Evolutionary conservation across 2,888 invertebrate genomes (phyloP).

Genomic region (Eristalis arbustorum): DNA sequence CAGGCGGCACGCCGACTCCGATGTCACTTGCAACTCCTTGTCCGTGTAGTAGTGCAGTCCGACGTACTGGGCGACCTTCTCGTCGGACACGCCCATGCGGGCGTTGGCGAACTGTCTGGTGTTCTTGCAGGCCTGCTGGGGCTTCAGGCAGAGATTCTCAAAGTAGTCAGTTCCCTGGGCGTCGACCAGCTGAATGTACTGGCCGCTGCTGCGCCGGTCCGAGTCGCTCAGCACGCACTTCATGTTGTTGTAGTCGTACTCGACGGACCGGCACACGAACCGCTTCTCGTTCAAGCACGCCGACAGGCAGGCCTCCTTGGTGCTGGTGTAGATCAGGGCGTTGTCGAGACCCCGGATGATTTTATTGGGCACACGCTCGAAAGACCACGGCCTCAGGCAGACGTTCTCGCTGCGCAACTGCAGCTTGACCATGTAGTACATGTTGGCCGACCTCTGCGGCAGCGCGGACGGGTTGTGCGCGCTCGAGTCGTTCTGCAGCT

Average conservation of each 20-base stretch:
- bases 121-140: constrained; percentile 92
- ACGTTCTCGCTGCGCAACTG: constrained; percentile 93
- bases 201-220: constrained; percentile 92
- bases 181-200: constrained; percentile 94
- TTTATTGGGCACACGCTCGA: constrained; percentile 95
- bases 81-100: constrained; percentile 93
- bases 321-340: constrained; percentile 94
- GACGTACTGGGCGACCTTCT: constrained; percentile 95
- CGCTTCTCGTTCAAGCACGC: constrained; percentile 96
- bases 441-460: constrained; percentile 91
- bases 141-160: constrained; percentile 94
- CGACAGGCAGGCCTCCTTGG: constrained; percentile 95
- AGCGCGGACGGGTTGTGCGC: constrained; percentile 93
- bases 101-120: constrained; percentile 90
- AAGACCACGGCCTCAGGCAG: constrained; percentile 94
- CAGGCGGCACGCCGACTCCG: constrained; percentile 92
- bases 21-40: constrained; percentile 94
- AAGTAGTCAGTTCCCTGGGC: constrained; percentile 90
- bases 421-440: constrained; percentile 97
- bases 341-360: constrained; percentile 94
- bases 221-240: constrained; percentile 95
- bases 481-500: constrained; percentile 95
- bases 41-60: constrained; percentile 95
- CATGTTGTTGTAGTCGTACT: constrained; percentile 96
- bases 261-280: constrained; percentile 94